A percentile compares a stretch with the other conserved stretches of the same genome.
These are phyloP conservation scores for Patella depressa DNA, from an alignment of 2,888 invertebrate species.

Conservation along the genomic window DNA sequence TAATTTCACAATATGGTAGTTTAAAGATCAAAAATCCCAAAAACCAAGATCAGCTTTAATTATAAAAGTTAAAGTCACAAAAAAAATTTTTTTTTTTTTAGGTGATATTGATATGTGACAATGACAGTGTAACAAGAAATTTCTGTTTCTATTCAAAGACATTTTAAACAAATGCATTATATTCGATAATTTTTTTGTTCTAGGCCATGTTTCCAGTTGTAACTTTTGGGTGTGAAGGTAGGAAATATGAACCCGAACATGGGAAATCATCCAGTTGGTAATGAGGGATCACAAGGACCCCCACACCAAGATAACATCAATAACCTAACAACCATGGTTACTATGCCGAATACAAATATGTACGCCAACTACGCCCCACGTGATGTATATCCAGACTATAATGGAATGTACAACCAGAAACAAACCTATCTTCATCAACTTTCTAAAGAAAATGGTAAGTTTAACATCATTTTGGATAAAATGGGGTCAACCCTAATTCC, in stretches of 20 bases:
- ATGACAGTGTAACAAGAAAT: too few species aligned
- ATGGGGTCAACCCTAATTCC: too few species aligned
- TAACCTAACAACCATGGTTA: not conserved
- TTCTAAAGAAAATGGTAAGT: not conserved
- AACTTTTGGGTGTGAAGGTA: slow-evolving; percentile 18
- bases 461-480: too few species aligned
- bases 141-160: too few species aligned
- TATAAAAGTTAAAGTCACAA: too few species aligned
- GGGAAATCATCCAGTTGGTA: slow-evolving; percentile 24
- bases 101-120: too few species aligned
- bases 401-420: not conserved
- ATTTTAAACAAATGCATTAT: too few species aligned
- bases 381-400: slow-evolving; percentile 3
- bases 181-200: not conserved
- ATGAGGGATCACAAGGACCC: slow-evolving; percentile 16
- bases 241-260: slow-evolving; percentile 32
- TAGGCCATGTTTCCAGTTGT: slow-evolving; percentile 18
- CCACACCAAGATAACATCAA: slow-evolving; percentile 12
- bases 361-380: not conserved
- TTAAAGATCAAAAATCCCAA: too few species aligned
- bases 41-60: too few species aligned
- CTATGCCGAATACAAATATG: slow-evolving; percentile 4
- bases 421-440: not conserved
- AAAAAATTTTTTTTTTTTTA: too few species aligned
- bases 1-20: too few species aligned